Evolutionary conservation across 1,140 invertebrate species (phyloP).

Genomic region (Heliconius himera): DNA sequence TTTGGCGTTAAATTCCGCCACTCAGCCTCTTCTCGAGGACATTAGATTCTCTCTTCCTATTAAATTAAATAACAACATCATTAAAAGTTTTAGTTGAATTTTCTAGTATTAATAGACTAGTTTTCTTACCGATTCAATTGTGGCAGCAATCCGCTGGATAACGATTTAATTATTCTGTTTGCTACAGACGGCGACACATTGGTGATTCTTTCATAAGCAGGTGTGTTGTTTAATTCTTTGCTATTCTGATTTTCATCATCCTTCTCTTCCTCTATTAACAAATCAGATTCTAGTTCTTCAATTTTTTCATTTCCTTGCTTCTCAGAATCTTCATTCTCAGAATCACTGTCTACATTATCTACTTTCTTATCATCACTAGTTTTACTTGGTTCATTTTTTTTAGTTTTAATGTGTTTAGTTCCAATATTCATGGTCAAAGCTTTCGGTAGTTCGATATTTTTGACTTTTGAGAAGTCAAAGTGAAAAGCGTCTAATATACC

Average conservation of each 20-base stretch:
- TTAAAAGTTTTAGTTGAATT: not conserved
- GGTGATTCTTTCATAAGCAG: slow-evolving; percentile 82
- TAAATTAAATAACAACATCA: too few species aligned
- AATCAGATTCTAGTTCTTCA: slow-evolving; percentile 54
- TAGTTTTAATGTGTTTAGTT: not conserved
- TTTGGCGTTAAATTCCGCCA: too few species aligned
- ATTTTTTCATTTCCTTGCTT: slow-evolving; percentile 51
- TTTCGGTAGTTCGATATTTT: slow-evolving; percentile 71
- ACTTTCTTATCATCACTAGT: slow-evolving; percentile 18
- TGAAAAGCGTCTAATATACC: slow-evolving; percentile 95
- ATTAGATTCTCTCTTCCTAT: too few species aligned
- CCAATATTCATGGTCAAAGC: slow-evolving; percentile 55
- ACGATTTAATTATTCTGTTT: slow-evolving; percentile 86
- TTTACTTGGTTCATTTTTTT: not conserved
- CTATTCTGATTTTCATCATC: slow-evolving; percentile 61
- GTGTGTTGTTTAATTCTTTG: slow-evolving; percentile 61
- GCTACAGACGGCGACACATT: slow-evolving; percentile 87
- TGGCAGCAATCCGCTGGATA: slow-evolving; percentile 82
- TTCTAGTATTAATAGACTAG: not conserved
- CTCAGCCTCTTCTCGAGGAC: too few species aligned
- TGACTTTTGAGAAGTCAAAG: slow-evolving; percentile 90
- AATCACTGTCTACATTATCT: slow-evolving; percentile 41
- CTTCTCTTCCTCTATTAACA: slow-evolving; percentile 57
- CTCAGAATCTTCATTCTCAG: slow-evolving; percentile 50
- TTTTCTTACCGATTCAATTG: slow-evolving; percentile 79